Evolutionary conservation across 2,797 vertebrate species (phyloP), one percentile per base, ranked within the genome.

Genomic region (Xiphophorus birchmanni): DNA sequence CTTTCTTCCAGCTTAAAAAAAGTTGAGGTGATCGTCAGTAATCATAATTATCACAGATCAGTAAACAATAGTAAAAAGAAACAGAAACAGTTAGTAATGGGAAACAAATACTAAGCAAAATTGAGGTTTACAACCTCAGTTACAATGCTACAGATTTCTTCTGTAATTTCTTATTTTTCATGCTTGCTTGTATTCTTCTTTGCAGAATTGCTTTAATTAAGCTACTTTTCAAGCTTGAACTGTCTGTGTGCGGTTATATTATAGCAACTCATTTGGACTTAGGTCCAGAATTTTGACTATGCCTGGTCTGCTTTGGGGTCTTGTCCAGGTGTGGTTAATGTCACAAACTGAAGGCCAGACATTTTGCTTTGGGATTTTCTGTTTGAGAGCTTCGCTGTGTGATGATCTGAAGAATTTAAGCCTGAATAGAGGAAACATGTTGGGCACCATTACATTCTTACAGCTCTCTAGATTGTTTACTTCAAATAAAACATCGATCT

Each of bases 1-100:
- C 89, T 92, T 82, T 87, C 85, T 90, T 91, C 2, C 17, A 35
- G 44, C 4, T 58, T 58, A 29, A 58, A 29, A 58, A 29, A 58
- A 8, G n/a, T 60, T 60, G 56, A 4, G 26, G 11, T 58, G 11
- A 58, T 58, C 4, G 4, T 58, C 26, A n/a, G 11, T 60, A 60
- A 60, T 60, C n/a, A 13, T 12, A 21, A 58, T 58, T 58, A 29
- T 58, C 11, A 60, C 12, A 29, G n/a, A 60, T 60, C 12, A 60
- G n/a, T 60, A 63, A 63, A 35, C 32, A 35, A 18, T 35, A 35
- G 58, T 35, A 17, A 63, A 37, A 21, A 18, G 32, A 21, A 65
- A 65, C 32, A 37, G 18, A 65, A 65, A 37, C 29, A 35, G 15
- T 65, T 17, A 37, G 2, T 3, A 21, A 65, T 18, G 5, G 6